These are phyloP conservation scores for Trissolcus japonicus DNA, from an alignment of 2,888 invertebrate genomes.

Conservation along the genomic window DNA sequence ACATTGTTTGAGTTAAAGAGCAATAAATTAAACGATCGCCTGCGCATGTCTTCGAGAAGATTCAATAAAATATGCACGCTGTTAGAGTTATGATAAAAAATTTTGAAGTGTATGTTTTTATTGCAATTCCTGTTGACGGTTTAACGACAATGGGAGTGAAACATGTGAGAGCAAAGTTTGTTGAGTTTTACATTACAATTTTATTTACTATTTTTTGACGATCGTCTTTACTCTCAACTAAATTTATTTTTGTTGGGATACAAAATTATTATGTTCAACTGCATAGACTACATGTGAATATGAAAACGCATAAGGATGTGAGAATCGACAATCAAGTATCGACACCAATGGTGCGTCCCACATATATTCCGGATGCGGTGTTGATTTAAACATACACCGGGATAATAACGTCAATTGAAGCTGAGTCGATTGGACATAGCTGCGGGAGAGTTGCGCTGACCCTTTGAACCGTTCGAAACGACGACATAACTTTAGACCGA, in stretches of 20 bases:
- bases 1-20: slow-evolving; percentile 45
- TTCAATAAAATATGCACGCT: slow-evolving; percentile 52
- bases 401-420: slow-evolving; percentile 56
- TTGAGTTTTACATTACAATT: too few relatives aligned
- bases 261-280: too few relatives aligned
- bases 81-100: slow-evolving; percentile 47
- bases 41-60: slow-evolving; percentile 39
- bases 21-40: slow-evolving; percentile 49
- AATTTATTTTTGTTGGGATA: too few relatives aligned
- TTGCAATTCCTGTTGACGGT: slow-evolving; percentile 34
- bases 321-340: slow-evolving; percentile 17
- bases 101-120: slow-evolving; percentile 45
- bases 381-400: slow-evolving; percentile 53
- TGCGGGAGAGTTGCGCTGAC: slow-evolving; percentile 54
- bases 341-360: slow-evolving; percentile 13
- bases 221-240: too few relatives aligned
- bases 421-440: slow-evolving; percentile 52
- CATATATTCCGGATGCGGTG: slow-evolving; percentile 31
- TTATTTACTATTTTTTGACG: too few relatives aligned
- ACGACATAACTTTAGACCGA: slow-evolving; percentile 62
- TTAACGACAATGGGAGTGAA: slow-evolving; percentile 23
- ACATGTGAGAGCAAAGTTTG: slow-evolving; percentile 9
- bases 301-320: slow-evolving; percentile 2
- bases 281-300: too few relatives aligned
- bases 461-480: slow-evolving; percentile 59